Conservation (phyloP, 2,797 vertebrate genomes). For the Sebastiscus albofasciatus region DNA sequence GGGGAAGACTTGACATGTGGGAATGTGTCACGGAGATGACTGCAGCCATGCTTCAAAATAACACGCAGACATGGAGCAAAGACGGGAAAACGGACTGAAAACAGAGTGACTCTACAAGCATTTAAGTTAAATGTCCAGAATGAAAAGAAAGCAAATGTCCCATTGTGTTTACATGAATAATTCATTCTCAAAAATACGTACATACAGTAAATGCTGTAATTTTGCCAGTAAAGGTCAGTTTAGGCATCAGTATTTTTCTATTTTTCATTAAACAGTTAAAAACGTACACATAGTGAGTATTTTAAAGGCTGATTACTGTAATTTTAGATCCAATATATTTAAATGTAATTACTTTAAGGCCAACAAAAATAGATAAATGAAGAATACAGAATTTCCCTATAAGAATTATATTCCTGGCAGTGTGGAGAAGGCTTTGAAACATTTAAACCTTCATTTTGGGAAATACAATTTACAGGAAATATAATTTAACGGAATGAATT, state of each 20-base stretch:
- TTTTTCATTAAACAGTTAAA: not conserved
- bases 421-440: not conserved
- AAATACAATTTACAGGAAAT: not conserved
- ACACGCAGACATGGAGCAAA: not conserved
- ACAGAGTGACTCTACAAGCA: not conserved
- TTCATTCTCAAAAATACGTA: not conserved
- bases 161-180: not conserved
- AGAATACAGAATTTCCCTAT: not conserved
- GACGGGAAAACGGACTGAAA: not conserved
- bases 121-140: not conserved
- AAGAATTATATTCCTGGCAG: not conserved
- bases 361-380: not conserved
- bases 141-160: not conserved
- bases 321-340: not conserved
- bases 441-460: not conserved
- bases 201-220: not conserved
- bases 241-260: not conserved
- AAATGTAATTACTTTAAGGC: not conserved
- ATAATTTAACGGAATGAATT: not conserved
- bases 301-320: not conserved
- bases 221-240: not conserved
- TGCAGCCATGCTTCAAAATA: slow-evolving; percentile 5
- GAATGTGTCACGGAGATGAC: slow-evolving; percentile 60
- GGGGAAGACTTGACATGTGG: slow-evolving; percentile 35
- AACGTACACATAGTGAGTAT: not conserved